phyloP scores from a whole-genome alignment of 1,140 invertebrate species.

The Drosophila orena region DNA sequence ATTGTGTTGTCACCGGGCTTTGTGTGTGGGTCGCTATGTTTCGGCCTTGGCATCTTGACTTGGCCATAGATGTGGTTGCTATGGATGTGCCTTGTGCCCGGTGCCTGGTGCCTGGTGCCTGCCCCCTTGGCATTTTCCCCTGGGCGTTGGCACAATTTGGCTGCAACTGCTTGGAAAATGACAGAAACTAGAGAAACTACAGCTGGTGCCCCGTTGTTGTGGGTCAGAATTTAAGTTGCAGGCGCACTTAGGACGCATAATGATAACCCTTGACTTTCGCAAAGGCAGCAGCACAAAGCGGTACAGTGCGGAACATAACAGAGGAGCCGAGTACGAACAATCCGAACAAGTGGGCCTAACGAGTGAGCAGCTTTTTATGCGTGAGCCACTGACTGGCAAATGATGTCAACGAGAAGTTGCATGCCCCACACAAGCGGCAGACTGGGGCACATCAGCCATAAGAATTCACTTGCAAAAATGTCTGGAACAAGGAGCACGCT shows the following conservation, averaged over 20 bases:
- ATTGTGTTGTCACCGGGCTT: conserved; percentile 64
- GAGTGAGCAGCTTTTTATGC: conserved; percentile 72
- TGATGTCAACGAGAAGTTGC: conserved; percentile 75
- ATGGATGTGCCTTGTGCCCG: not conserved
- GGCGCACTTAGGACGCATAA: conserved; percentile 59
- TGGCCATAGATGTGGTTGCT: conserved; percentile 27
- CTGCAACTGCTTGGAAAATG: conserved; percentile 73
- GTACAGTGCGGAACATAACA: conserved; percentile 31
- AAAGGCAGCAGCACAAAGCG: conserved; percentile 38
- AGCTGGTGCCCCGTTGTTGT: conserved; percentile 52
- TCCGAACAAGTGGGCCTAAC: conserved; percentile 72
- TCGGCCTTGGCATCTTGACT: conserved; percentile 66
- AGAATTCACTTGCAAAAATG: conserved; percentile 17
- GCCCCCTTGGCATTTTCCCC: conserved; percentile 36
- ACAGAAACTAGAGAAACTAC: conserved; percentile 51
- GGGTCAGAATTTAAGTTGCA: conserved; percentile 58
- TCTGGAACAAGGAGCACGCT: too few relatives aligned
- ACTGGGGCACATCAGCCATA: conserved; percentile 17
- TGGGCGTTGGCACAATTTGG: conserved; percentile 64
- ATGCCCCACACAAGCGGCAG: conserved; percentile 34
- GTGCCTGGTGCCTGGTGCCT: not conserved
- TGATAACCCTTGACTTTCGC: conserved; percentile 76
- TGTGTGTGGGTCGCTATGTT: conserved; percentile 24
- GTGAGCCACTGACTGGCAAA: conserved; percentile 69
- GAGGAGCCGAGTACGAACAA: conserved; percentile 16